A percentile compares a stretch with the other conserved stretches of the same genome.
phyloP scores from a whole-genome alignment of 2,113 vertebrate genomes.

The Erythrolamprus reginae region DNA sequence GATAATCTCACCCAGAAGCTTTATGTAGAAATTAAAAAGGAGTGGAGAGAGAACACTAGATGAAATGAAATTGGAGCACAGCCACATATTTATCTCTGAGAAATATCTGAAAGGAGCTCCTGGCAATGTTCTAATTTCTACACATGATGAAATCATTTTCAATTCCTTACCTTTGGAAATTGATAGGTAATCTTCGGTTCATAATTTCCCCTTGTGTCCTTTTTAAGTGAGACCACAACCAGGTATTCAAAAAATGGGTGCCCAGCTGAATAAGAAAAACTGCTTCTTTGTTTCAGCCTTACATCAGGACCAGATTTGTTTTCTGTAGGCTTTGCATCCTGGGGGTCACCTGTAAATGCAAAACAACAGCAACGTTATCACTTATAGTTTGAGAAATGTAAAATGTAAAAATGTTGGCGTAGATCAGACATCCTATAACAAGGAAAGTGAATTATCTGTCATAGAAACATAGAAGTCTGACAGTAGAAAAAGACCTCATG shows the following conservation, averaged over 20 bases:
- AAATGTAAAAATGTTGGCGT: background rate
- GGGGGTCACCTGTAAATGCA: constrained; percentile 57
- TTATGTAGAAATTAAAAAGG: background rate
- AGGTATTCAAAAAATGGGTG: constrained; percentile 96
- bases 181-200: constrained; percentile 91
- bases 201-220: constrained; percentile 63
- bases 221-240: constrained; percentile 88
- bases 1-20: background rate
- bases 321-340: constrained; percentile 32
- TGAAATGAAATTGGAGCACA: background rate
- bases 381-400: background rate
- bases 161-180: constrained; percentile 89
- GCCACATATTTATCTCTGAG: background rate
- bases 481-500: no score
- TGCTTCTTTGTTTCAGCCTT: constrained; percentile 47
- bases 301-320: background rate
- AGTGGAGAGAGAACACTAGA: background rate
- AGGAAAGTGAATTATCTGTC: background rate
- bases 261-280: constrained; percentile 62
- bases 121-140: background rate
- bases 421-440: background rate
- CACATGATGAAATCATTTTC: accelerated
- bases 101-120: background rate
- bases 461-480: no score
- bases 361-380: background rate